Evolutionary conservation across 2,797 vertebrate genomes (phyloP).

Genomic region (Sebastes taczanowskii): DNA sequence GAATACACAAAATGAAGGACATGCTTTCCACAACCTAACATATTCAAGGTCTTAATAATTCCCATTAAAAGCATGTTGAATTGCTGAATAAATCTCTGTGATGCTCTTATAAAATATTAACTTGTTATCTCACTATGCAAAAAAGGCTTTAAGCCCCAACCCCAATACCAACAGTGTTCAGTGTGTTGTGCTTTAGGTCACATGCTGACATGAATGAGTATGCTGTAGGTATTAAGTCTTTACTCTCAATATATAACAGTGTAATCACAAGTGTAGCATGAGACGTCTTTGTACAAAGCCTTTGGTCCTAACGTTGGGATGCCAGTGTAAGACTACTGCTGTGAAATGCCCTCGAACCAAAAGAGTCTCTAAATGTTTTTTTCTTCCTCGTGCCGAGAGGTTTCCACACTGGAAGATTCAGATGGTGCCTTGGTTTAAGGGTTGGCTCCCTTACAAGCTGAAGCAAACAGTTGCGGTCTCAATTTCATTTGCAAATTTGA

Average conservation of each 20-base stretch:
- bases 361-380: not conserved
- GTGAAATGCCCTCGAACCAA: not conserved
- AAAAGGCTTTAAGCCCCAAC: not conserved
- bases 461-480: constrained; percentile 5
- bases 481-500: not conserved
- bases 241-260: not conserved
- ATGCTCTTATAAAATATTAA: not conserved
- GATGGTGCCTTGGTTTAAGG: not conserved
- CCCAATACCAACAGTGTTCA: not conserved
- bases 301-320: not conserved
- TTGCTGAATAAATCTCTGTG: not conserved
- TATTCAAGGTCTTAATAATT: not conserved
- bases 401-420: not conserved
- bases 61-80: not conserved
- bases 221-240: not conserved
- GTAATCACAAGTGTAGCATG: not conserved
- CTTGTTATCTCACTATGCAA: not conserved
- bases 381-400: not conserved
- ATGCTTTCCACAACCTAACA: not conserved
- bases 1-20: not conserved
- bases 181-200: not conserved
- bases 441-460: constrained; percentile 10
- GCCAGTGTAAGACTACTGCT: not conserved
- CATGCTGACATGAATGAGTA: not conserved
- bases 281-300: not conserved